Evolutionary conservation across 2,888 invertebrate species (phyloP).

Genomic region (Archips xylosteana): DNA sequence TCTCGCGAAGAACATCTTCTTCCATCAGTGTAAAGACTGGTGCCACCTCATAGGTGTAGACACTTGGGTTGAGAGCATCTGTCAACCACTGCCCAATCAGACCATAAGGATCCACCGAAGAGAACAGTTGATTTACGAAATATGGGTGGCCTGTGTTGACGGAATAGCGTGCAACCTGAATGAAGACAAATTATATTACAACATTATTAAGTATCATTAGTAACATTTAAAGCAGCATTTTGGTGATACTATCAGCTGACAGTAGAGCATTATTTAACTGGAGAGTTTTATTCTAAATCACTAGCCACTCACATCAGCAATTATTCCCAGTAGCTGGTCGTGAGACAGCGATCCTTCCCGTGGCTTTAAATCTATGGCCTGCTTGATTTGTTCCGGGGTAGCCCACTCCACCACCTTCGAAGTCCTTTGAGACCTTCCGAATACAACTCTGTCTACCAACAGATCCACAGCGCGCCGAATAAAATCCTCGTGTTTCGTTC

Average conservation of each 20-base stretch:
- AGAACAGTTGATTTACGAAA: conserved; percentile 95
- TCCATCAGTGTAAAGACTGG: conserved; percentile 96
- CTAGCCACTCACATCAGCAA: conserved; percentile 88
- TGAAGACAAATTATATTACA: not conserved
- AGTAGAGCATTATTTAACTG: not conserved
- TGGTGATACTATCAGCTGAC: not conserved
- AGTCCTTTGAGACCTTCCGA: conserved; percentile 89
- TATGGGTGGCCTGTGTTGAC: conserved; percentile 96
- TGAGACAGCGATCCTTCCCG: conserved; percentile 86
- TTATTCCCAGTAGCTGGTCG: conserved; percentile 87
- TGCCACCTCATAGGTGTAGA: conserved; percentile 95
- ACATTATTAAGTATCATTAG: not conserved
- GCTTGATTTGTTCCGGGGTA: conserved; percentile 89
- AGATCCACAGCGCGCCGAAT: conserved; percentile 89
- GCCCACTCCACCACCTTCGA: conserved; percentile 93
- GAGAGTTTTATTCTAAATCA: conserved; percentile 6
- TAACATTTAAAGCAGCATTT: not conserved
- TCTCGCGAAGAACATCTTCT: conserved; percentile 91
- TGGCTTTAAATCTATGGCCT: conserved; percentile 88
- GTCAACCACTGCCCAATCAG: conserved; percentile 94
- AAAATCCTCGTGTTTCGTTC: conserved; percentile 89
- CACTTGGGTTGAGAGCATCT: conserved; percentile 94
- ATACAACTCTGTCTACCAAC: conserved; percentile 90
- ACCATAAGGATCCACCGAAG: conserved; percentile 93
- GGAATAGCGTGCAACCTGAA: conserved; percentile 88